A percentile compares a stretch with the other conserved stretches of the same genome.
phyloP scores from a whole-genome alignment of 1,140 invertebrate genomes.

The Drosophila kohkoa region DNA sequence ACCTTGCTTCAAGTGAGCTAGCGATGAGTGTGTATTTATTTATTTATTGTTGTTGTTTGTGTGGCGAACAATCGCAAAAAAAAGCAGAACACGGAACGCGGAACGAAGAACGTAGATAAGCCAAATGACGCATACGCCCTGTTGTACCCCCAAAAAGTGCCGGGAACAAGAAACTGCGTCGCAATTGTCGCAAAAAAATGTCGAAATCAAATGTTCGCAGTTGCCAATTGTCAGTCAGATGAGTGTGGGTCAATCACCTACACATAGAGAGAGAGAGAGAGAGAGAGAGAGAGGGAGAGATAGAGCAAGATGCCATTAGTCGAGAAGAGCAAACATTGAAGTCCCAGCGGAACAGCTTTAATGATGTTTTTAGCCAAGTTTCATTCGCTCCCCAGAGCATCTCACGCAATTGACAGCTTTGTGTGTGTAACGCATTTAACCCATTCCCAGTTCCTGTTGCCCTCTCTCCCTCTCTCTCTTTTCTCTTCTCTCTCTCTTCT shows the following conservation, averaged over 20 bases:
- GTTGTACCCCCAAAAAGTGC: slow-evolving; percentile 11
- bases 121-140: slow-evolving; percentile 66
- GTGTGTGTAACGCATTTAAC: slow-evolving; percentile 3
- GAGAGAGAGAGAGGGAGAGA: background rate
- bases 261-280: background rate
- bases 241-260: slow-evolving; percentile 38
- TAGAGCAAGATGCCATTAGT: background rate
- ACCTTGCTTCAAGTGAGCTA: slow-evolving; percentile 12
- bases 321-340: slow-evolving; percentile 9
- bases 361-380: slow-evolving; percentile 14
- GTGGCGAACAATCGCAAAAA: background rate
- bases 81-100: slow-evolving; percentile 3
- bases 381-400: background rate
- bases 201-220: slow-evolving; percentile 19
- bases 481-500: background rate
- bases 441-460: background rate
- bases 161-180: slow-evolving; percentile 43
- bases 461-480: background rate
- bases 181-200: slow-evolving; percentile 49
- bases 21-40: background rate
- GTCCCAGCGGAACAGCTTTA: slow-evolving; percentile 1
- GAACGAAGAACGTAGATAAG: slow-evolving; percentile 24
- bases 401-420: background rate
- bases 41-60: background rate
- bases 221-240: background rate